Base-by-base conservation (phyloP, 2,113 vertebrate genomes). In the Sylvietta virens region DNA sequence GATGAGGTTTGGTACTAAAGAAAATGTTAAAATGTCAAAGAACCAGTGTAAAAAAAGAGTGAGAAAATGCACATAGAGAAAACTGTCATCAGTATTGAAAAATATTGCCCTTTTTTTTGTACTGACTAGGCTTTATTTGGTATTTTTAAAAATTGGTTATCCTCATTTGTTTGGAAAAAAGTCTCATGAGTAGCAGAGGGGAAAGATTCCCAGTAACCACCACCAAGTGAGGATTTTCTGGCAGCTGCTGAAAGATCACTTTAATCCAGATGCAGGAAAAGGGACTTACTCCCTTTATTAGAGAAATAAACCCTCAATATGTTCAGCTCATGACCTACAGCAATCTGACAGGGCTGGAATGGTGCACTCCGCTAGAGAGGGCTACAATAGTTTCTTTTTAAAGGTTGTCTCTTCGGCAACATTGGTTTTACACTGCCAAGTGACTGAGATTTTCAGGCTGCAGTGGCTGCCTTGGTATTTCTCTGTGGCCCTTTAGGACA, bases 11-110 rank as follows among this genome's bases (percentile, higher is more conserved):
- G 88, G 56, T 84, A 82, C 44, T 82, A 67, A 70, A 81, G 77
- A 95, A 57, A 92, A 95, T 95, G 97, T 90, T 2, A 91, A 97
- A 96, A 97, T 76, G 85, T 94, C 78, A 94, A 72, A 95, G 60
- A 90, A 88, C 37, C 8, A 8, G 60, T 85, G 45, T 39, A 56
- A 57, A 90, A 89, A 79, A 81, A 50, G 17, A 92, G 19, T 22
- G 67, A 67, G 72, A 90, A 91, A 94, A 95, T 37, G 50, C 47
- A 64, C 47, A 65, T 30, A 80, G 67, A 92, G 61, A 82, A 94
- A 92, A 60, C 13, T 76, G 64, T 86, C 77, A 94, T 61, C 54
- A 13, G 23, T 57, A 66, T 15, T 66, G 44, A 69, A 90, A 92
- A 92, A 47, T 54, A 37, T 26, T 70, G 27, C 5, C 13, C 73